Percentiles rank a stretch among this genome's conserved stretches.
Evolutionary conservation across 92 coral and sea anemone species (phyloP).

Genomic region (Epizoanthus illoricatus): DNA sequence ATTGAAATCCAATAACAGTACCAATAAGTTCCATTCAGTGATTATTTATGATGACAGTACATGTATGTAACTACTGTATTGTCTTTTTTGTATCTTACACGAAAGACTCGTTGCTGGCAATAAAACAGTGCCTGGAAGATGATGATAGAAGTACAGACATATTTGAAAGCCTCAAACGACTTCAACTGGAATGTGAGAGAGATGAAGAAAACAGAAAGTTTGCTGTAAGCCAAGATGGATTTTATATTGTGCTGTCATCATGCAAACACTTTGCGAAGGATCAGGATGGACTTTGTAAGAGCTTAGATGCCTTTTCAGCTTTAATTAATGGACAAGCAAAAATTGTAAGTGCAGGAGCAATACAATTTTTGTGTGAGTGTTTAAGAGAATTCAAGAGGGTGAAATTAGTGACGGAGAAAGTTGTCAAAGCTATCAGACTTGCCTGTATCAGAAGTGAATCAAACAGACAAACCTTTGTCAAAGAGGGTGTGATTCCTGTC

Average conservation of each 20-base stretch:
- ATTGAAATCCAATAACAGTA: too few species aligned
- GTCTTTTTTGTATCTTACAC: conserved; percentile 1
- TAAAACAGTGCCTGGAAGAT: conserved; percentile 47
- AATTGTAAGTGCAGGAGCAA: conserved; percentile 51
- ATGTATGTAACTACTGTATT: too few species aligned
- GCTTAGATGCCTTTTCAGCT: conserved; percentile 68
- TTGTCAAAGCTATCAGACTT: conserved; percentile 43
- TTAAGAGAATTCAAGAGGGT: conserved; percentile 57
- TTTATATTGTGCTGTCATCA: conserved; percentile 47
- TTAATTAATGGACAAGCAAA: conserved; percentile 68
- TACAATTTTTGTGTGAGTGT: conserved; percentile 58
- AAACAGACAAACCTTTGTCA: conserved; percentile 81
- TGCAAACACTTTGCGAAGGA: conserved; percentile 51
- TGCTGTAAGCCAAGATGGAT: conserved; percentile 78
- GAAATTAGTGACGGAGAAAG: conserved; percentile 37
- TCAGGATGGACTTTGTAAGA: conserved; percentile 42
- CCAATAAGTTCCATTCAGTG: too few species aligned
- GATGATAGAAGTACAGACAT: conserved; percentile 38
- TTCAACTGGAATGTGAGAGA: conserved; percentile 60
- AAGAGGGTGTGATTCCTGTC: conserved; percentile 59
- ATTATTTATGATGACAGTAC: too few species aligned
- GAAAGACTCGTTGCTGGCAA: conserved; percentile 64
- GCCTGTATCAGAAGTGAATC: conserved; percentile 79
- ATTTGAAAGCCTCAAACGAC: conserved; percentile 39
- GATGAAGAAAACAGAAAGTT: conserved; percentile 69